Evolutionary conservation across 1,140 invertebrate species (phyloP), one percentile per base, ranked within the genome.

Genomic region (Kradibia gibbosae): DNA sequence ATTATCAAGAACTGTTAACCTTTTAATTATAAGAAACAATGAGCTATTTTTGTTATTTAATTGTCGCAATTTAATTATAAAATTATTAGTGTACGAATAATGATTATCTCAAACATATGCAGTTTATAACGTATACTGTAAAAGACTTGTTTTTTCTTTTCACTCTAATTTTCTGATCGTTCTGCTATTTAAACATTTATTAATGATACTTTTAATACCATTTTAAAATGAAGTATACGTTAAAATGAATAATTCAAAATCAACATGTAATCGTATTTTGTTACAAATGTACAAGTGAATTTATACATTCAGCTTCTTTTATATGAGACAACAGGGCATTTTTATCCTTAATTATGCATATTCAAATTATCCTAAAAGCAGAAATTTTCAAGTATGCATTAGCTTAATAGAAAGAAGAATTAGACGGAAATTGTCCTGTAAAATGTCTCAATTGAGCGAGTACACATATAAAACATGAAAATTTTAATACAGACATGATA

Each of bases 1-100:
- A 90, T 88, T 90, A 90, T 88, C 70, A 87, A 89, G 83, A 88
- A 82, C 57, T 85, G 81, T 89, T 88, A 86, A 89, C 86, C 81
- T 83, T 82, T 71, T 82, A 70, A 83, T 84, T 74, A 62, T 67
- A 57, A 76, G 62, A 39, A 42, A 28, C 20, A 45, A 80, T 8
- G 55, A 76, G 8, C 53, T 81, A 71, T 81, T 76, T 65, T 78
- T 83, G 60, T 79, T 80, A 79, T 82, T 75, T 57, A 74, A 79
- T 62, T 75, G 62, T 48, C 72, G 76, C 70, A 74, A 74, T 55
- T 75, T 57, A 62, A 83, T 80, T 11, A 42, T 75, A 45, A 70
- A 67, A 67, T 73, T 25, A 65, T 73, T 42, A 70, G 36, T 67
- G 48, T 73, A 53, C 25, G 70, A 55, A 62, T 80, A 50, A 65